Base-by-base conservation (phyloP, 2,113 vertebrate species). In the Cyanoderma ruficeps region DNA sequence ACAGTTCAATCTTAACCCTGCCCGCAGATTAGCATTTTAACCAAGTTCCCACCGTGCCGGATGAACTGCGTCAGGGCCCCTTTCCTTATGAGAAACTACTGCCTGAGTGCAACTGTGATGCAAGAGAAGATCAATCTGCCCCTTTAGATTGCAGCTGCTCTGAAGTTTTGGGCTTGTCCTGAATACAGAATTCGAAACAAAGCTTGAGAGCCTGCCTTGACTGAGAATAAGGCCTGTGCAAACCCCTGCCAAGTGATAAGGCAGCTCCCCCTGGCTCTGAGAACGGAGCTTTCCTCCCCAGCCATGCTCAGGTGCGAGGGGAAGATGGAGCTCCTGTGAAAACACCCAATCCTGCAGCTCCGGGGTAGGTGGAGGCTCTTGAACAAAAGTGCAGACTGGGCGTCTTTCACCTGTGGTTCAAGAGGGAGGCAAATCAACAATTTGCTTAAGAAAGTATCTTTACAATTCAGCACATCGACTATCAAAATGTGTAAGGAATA, bases 131-230 rank as follows among this genome's bases (percentile, higher is more conserved):
- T 96, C 85, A 88, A 47, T 83, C 85, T 81, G 47, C 75, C 82
- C 75, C 83, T 94, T 72, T 56, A 56, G 71, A 90, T 41, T 87
- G 76, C 10, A 16, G 63, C 81, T 77, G 37, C 90, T 96, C 83
- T 94, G 64, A 93, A 85, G 93, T 76, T 95, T 79, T 42, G 46
- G 49, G 69, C 90, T 86, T 47, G 63, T 47, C 59, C 64, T 91
- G 92, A 94, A 96, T 95, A 70, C 85, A 71, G 77, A 91, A 79
- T 90, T 68, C 44, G 72, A 85, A 87, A 78, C 74, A 80, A 91
- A 96, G 70, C 82, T 19, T 23, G 63, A 76, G 59, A 95, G 71
- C 18, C 55, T 55, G 59, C 2, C 2, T 2, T 2, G 87, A 94
- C 79, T 93, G 67, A 78, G 82, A 96, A 94, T 70, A 78, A 89